Conservation (phyloP, 1,140 invertebrate species). For the Drosophila willistoni region DNA sequence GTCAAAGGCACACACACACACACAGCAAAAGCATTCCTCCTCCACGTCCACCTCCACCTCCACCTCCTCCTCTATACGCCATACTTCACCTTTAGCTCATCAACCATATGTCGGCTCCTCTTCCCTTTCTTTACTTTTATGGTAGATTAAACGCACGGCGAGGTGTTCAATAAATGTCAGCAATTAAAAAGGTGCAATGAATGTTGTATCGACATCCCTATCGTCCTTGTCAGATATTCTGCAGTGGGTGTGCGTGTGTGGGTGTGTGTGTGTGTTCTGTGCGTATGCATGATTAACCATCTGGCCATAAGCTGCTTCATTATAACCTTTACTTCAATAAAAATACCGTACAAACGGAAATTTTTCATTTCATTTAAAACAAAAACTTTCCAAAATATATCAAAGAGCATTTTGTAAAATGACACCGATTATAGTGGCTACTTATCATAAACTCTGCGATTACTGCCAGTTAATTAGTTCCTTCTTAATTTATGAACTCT, state of each 20-base stretch:
- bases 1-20: conserved; percentile 46
- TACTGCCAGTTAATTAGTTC: too few relatives aligned
- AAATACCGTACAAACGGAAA: not conserved
- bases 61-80: not conserved
- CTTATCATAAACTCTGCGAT: not conserved
- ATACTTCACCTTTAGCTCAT: not conserved
- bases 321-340: not conserved
- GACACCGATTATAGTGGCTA: not conserved
- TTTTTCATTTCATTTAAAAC: not conserved
- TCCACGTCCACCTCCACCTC: too few relatives aligned
- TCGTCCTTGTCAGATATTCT: conserved; percentile 26
- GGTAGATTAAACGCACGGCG: conserved; percentile 70
- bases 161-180: conserved; percentile 76
- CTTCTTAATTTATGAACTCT: too few relatives aligned
- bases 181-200: conserved; percentile 76
- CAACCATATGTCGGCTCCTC: conserved; percentile 16
- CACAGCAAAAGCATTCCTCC: conserved; percentile 5
- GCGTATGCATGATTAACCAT: conserved; percentile 18
- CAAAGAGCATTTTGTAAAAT: not conserved
- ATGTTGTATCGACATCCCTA: conserved; percentile 51
- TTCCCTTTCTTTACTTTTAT: conserved; percentile 35
- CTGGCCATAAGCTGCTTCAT: not conserved
- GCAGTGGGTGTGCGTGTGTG: conserved; percentile 5
- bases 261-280: conserved; percentile 13
- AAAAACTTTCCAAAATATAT: not conserved